Evolutionary conservation across 2,113 vertebrate genomes (phyloP).

Genomic region (Notothenia rossii): DNA sequence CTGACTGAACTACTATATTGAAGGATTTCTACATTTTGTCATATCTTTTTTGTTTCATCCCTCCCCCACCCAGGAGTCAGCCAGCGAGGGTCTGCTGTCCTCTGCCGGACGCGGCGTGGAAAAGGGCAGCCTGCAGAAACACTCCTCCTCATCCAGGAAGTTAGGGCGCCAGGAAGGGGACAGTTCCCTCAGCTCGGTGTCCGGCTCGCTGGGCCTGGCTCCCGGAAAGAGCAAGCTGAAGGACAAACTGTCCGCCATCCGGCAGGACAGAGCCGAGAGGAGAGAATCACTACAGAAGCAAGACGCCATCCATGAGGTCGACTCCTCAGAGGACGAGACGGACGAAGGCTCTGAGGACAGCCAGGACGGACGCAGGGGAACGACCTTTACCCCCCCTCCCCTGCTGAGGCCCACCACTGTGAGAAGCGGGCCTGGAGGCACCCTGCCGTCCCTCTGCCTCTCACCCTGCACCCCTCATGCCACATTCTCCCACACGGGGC

Average conservation of each 20-base stretch:
- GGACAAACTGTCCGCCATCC: constrained; percentile 89
- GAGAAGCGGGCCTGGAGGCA: constrained; percentile 65
- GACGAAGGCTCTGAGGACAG: constrained; percentile 94
- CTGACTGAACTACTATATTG: too few relatives aligned
- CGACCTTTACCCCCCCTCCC: constrained; percentile 80
- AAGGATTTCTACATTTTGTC: too few relatives aligned
- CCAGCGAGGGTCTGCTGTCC: constrained; percentile 77
- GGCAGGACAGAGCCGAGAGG: constrained; percentile 94
- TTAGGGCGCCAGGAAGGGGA: constrained; percentile 85
- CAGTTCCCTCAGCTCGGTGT: constrained; percentile 21
- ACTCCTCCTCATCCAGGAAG: constrained; percentile 82
- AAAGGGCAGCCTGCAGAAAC: constrained; percentile 89
- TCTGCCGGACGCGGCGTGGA: constrained; percentile 85
- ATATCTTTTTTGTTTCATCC: neutral
- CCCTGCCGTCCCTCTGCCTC: constrained; percentile 71
- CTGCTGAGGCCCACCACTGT: constrained; percentile 81
- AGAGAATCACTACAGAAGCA: constrained; percentile 96
- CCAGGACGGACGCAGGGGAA: constrained; percentile 85
- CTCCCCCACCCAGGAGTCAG: constrained; percentile 82
- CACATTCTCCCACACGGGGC: constrained; percentile 60
- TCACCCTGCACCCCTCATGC: constrained; percentile 68
- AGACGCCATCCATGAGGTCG: constrained; percentile 96
- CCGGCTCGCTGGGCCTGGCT: constrained; percentile 74
- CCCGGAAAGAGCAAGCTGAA: constrained; percentile 84
- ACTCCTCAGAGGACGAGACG: constrained; percentile 94